These are phyloP conservation scores for Columba livia DNA, from an alignment of 2,113 vertebrate genomes.

Conservation along the genomic window DNA sequence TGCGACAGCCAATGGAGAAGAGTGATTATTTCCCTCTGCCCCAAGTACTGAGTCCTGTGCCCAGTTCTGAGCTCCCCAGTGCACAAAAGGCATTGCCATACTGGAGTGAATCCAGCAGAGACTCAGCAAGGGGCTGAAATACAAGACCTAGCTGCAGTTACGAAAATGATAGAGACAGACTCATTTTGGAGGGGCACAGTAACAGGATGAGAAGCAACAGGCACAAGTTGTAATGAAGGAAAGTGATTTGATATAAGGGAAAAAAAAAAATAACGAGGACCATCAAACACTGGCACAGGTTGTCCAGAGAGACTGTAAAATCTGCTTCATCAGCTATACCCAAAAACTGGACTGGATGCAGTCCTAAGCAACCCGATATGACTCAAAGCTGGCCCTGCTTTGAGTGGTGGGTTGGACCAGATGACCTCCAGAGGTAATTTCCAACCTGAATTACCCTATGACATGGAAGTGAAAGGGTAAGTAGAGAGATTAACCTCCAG, in stretches of 20 bases:
- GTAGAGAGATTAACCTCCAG: neutral
- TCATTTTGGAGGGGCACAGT: neutral
- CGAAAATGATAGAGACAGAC: neutral
- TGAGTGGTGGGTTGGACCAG: neutral
- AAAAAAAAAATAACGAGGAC: neutral
- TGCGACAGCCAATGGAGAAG: neutral
- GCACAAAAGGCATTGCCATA: neutral
- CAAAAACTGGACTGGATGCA: neutral
- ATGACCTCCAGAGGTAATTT: neutral
- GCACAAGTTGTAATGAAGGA: neutral
- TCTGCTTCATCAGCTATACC: neutral
- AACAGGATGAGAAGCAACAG: neutral
- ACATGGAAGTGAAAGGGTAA: conserved; percentile 6
- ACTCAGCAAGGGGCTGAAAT: neutral
- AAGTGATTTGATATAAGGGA: neutral
- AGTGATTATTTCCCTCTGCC: neutral
- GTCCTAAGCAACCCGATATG: neutral
- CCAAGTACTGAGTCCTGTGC: neutral
- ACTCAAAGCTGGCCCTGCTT: neutral
- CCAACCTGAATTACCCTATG: neutral
- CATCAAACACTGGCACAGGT: neutral
- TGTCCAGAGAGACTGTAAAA: neutral
- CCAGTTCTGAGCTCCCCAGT: neutral
- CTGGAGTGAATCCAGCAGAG: neutral
- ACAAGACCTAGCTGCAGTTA: neutral